These are phyloP conservation scores for Nomada flava DNA, from an alignment of 2,888 invertebrate genomes.

Conservation along the genomic window DNA sequence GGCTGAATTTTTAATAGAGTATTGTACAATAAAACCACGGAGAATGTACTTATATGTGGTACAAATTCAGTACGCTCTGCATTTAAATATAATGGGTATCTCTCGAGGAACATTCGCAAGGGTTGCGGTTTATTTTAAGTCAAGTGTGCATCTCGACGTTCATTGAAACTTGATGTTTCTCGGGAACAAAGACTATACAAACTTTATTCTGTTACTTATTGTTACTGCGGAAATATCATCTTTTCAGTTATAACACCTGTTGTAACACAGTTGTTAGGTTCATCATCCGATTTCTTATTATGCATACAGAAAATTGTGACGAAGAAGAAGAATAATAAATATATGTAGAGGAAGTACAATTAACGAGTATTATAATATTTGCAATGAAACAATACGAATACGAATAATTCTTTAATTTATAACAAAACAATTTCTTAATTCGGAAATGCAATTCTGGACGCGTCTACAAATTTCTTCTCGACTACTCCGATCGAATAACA, in stretches of 20 bases:
- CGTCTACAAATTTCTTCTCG: too few species aligned
- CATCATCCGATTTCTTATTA: not conserved
- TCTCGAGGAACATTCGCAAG: slow-evolving; percentile 24
- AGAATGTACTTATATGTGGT: not conserved
- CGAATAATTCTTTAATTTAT: too few species aligned
- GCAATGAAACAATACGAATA: not conserved
- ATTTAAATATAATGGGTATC: slow-evolving; percentile 26
- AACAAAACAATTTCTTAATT: too few species aligned
- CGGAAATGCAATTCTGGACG: not conserved
- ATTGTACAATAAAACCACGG: not conserved
- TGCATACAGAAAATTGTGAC: too few species aligned
- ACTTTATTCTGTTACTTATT: slow-evolving; percentile 10
- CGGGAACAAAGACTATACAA: slow-evolving; percentile 12
- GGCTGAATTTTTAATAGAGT: not conserved
- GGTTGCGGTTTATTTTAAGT: slow-evolving; percentile 25
- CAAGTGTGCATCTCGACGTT: slow-evolving; percentile 27
- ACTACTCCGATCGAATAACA: not conserved
- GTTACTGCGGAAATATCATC: not conserved
- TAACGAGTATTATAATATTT: too few species aligned
- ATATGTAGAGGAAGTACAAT: too few species aligned
- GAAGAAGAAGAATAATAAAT: not conserved
- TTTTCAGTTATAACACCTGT: not conserved
- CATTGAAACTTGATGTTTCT: slow-evolving; percentile 21
- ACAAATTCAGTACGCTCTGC: slow-evolving; percentile 1
- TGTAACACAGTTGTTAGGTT: not conserved